Percentiles rank a stretch among this genome's conserved stretches.
These are phyloP conservation scores for Delichon dasypus DNA, from an alignment of 2,797 vertebrate species.

Conservation along the genomic window DNA sequence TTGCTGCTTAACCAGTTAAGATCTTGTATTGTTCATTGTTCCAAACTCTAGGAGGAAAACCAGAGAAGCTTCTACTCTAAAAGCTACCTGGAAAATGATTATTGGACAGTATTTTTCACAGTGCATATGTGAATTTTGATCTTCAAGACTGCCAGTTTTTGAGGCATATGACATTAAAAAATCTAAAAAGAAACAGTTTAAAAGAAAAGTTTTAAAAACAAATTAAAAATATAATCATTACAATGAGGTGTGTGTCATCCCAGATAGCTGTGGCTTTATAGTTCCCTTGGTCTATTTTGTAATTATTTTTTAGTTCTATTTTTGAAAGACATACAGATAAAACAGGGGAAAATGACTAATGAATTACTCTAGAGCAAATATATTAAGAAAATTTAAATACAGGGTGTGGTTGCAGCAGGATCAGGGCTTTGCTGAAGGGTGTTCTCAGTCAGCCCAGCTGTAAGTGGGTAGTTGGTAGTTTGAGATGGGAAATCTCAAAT, in stretches of 20 bases:
- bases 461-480: not conserved
- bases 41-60: not conserved
- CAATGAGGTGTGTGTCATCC: not conserved
- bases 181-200: not conserved
- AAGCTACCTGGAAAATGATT: not conserved
- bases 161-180: not conserved
- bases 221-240: not conserved
- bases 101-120: not conserved
- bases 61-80: not conserved
- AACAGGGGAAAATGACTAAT: not conserved
- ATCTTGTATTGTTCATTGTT: not conserved
- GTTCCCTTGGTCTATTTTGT: not conserved
- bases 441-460: not conserved
- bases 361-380: not conserved
- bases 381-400: not conserved
- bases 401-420: not conserved
- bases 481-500: not conserved
- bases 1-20: not conserved
- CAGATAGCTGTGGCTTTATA: not conserved
- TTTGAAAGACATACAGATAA: not conserved
- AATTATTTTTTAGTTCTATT: not conserved
- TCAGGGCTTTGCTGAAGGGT: not conserved
- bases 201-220: not conserved
- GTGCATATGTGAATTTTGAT: not conserved
- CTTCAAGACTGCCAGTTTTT: not conserved